Evolutionary conservation across 92 coral and sea anemone species (phyloP).

Genomic region (Chrysogorgia sp.): DNA sequence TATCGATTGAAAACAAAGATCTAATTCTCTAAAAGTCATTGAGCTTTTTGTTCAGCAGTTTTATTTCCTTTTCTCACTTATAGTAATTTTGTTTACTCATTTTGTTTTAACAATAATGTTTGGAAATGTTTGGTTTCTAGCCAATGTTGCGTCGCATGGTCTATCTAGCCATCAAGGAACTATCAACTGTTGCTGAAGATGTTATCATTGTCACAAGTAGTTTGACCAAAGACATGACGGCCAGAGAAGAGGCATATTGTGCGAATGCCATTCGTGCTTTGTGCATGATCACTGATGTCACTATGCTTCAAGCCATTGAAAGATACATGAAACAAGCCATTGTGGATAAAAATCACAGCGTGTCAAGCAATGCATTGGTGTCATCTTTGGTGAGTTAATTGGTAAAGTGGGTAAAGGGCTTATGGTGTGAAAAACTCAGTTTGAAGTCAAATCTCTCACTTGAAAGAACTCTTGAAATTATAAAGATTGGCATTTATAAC

Average conservation of each 20-base stretch:
- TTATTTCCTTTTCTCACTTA: no score
- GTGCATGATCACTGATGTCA: constrained; percentile 93
- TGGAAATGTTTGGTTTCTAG: constrained; percentile 47
- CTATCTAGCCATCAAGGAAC: constrained; percentile 93
- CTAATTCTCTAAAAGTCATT: no score
- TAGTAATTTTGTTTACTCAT: no score
- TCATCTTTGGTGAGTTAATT: constrained; percentile 77
- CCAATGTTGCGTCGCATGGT: constrained; percentile 98
- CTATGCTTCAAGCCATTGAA: constrained; percentile 98
- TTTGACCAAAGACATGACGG: constrained; percentile 99
- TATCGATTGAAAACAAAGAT: no score
- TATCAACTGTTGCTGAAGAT: constrained; percentile 92
- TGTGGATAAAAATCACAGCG: constrained; percentile 95
- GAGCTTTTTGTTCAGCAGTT: no score
- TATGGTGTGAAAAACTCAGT: no score
- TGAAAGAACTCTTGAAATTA: no score
- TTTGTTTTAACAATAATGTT: neutral
- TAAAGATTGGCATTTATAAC: no score
- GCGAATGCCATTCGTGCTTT: constrained; percentile 98
- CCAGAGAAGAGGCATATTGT: constrained; percentile 97
- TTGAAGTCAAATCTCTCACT: no score
- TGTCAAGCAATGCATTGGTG: constrained; percentile 91
- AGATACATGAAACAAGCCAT: constrained; percentile 96
- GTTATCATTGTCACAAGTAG: constrained; percentile 99
- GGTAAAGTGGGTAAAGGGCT: neutral